These are phyloP conservation scores for Petrocephalus sullivani DNA, from an alignment of 2,797 vertebrate genomes.

Conservation along the genomic window DNA sequence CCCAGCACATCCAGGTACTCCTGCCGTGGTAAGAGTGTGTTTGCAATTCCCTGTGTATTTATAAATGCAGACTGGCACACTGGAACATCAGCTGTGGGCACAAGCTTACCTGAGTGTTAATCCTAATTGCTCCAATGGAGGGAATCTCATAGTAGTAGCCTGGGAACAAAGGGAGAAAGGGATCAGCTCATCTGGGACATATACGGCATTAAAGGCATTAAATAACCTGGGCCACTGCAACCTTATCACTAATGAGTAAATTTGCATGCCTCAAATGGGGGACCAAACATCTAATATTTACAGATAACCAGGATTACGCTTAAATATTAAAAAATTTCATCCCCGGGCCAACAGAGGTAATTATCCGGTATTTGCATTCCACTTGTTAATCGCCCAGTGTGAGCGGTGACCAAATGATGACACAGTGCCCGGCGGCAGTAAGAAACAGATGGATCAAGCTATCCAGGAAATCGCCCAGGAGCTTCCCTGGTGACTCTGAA, in stretches of 20 bases:
- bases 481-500: not conserved
- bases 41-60: not conserved
- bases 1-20: constrained; percentile 96
- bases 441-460: not conserved
- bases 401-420: not conserved
- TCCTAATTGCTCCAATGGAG: constrained; percentile 93
- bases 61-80: not conserved
- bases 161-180: constrained; percentile 40
- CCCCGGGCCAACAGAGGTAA: not conserved
- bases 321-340: not conserved
- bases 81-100: not conserved
- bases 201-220: not conserved
- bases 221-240: not conserved
- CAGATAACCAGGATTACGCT: not conserved
- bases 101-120: constrained; percentile 80
- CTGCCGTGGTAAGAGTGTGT: constrained; percentile 47
- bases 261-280: not conserved
- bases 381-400: not conserved
- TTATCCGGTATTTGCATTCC: not conserved
- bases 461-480: not conserved
- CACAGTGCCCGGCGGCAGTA: not conserved
- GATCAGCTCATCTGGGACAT: not conserved
- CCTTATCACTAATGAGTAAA: not conserved
- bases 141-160: constrained; percentile 98
- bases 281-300: not conserved